Evolutionary conservation across 2,888 invertebrate species (phyloP).

Genomic region (Apamea anceps): DNA sequence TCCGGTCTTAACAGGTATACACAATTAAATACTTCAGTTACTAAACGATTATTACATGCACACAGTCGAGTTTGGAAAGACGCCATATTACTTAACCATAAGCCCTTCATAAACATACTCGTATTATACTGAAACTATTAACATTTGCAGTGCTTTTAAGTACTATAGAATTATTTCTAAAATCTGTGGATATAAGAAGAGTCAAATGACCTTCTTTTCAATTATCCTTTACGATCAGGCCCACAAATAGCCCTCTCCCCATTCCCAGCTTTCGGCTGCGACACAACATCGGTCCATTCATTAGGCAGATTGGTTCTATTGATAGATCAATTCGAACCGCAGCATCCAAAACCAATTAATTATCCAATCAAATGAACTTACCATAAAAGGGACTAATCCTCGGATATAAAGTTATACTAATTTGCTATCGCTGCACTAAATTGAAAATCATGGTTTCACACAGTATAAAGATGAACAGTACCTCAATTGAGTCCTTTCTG

Average conservation of each 20-base stretch:
- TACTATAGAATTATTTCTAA: too few relatives aligned
- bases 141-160: background rate
- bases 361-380: constrained; percentile 41
- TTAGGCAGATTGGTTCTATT: constrained; percentile 48
- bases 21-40: too few relatives aligned
- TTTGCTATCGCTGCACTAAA: constrained; percentile 6
- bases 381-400: constrained; percentile 34
- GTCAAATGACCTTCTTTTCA: background rate
- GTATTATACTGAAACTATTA: background rate
- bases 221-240: background rate
- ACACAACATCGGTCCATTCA: constrained; percentile 29
- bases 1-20: too few relatives aligned
- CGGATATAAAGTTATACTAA: constrained; percentile 8
- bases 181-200: background rate
- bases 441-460: constrained; percentile 5
- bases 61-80: too few relatives aligned
- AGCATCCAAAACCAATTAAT: constrained; percentile 45
- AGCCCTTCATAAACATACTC: background rate
- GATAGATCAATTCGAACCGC: constrained; percentile 30
- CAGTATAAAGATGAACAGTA: background rate
- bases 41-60: too few relatives aligned
- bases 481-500: background rate
- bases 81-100: too few relatives aligned
- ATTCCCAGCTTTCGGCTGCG: background rate
- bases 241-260: background rate